These are phyloP conservation scores for Tiaroga cobitis DNA, from an alignment of 2,797 vertebrate species.

Conservation along the genomic window DNA sequence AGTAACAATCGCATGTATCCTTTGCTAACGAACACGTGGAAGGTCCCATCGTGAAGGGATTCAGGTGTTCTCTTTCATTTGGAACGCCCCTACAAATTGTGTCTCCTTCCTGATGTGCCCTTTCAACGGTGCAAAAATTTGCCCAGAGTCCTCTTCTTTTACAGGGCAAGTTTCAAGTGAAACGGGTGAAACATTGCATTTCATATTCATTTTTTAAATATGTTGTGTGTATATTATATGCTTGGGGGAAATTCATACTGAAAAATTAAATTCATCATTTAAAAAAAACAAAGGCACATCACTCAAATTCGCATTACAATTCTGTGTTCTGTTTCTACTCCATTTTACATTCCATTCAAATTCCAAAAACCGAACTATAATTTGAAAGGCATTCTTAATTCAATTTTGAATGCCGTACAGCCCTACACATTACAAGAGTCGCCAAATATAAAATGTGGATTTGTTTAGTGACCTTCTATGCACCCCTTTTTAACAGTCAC, in stretches of 20 bases:
- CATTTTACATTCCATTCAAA: not conserved
- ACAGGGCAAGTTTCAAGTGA: no score
- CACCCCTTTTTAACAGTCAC: constrained; percentile 90
- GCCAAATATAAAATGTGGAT: constrained; percentile 70
- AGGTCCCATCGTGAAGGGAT: no score
- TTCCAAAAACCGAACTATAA: not conserved
- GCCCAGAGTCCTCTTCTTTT: no score
- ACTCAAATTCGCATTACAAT: not conserved
- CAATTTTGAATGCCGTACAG: constrained; percentile 56
- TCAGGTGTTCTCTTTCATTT: no score
- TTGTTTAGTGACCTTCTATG: constrained; percentile 78
- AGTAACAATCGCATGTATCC: no score
- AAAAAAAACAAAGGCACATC: not conserved
- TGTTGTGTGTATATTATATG: no score
- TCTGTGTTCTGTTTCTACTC: not conserved
- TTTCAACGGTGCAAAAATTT: no score
- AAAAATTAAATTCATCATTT: not conserved
- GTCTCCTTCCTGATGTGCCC: not conserved
- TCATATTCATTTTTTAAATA: no score
- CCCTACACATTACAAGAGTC: constrained; percentile 66
- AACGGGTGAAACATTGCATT: no score
- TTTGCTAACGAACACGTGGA: no score
- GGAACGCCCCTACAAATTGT: no score
- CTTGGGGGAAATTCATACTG: no score
- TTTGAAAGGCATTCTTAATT: not conserved